Percentiles rank a stretch among this genome's conserved stretches.
Evolutionary conservation across 2,888 invertebrate species (phyloP).

Genomic region (Amphipyra berbera): DNA sequence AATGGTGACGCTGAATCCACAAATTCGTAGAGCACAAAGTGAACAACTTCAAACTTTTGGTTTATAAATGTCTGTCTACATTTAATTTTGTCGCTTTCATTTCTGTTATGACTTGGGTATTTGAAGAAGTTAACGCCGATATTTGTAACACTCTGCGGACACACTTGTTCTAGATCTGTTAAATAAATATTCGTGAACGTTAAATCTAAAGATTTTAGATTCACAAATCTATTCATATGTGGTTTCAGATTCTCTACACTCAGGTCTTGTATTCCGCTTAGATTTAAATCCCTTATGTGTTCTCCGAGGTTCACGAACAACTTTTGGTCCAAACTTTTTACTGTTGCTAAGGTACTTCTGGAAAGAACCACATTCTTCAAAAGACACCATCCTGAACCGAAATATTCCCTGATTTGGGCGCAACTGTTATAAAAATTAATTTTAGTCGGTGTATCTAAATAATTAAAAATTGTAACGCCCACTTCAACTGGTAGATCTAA

Average conservation of each 20-base stretch:
- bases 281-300: conserved; percentile 60
- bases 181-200: conserved; percentile 68
- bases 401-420: conserved; percentile 56
- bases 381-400: conserved; percentile 60
- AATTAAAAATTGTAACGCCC: conserved; percentile 57
- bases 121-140: conserved; percentile 68
- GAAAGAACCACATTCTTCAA: conserved; percentile 60
- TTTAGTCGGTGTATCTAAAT: conserved; percentile 58
- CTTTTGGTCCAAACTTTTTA: conserved; percentile 55
- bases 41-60: conserved; percentile 59
- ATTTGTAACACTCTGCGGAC: conserved; percentile 60
- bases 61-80: conserved; percentile 58
- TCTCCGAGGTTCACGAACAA: conserved; percentile 58
- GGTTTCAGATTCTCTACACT: conserved; percentile 56
- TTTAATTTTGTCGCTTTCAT: conserved; percentile 50
- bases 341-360: conserved; percentile 59
- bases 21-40: conserved; percentile 67
- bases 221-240: conserved; percentile 53
- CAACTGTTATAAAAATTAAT: conserved; percentile 58
- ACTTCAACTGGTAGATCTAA: conserved; percentile 63
- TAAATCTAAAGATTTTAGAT: conserved; percentile 64
- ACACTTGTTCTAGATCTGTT: conserved; percentile 61
- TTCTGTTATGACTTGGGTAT: conserved; percentile 48
- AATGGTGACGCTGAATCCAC: conserved; percentile 61
- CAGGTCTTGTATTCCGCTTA: conserved; percentile 66